Base-by-base conservation (phyloP, 2,888 invertebrate genomes). In the Nipponacmea schrenckii region DNA sequence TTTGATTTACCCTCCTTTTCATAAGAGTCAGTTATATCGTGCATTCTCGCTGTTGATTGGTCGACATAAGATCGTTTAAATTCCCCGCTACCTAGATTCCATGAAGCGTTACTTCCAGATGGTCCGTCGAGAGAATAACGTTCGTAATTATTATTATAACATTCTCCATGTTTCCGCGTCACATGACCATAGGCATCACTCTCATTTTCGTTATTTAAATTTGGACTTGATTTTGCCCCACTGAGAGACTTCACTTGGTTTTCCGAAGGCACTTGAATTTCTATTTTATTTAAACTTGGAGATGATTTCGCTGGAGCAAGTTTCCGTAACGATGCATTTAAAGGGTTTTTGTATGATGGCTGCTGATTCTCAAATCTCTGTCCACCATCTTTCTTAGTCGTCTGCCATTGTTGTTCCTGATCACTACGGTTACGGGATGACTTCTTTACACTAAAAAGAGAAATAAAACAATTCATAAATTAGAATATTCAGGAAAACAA, bases 251-350 rank as follows among this genome's bases (percentile, higher is more conserved):
- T 64, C 12, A 45, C 56, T 7, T 67, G 67, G 12, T 63, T 39
- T 15, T 44, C 64, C 62, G 64, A 63, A 2, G 64, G 46, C 39
- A 68, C 50, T 70, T 69, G 20, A 46, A 39, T 39, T 12, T 80
- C 79, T 0, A 78, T 72, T 63, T 79, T 75, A 62, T 76, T 77
- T 20, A 85, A 71, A 71, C 77, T 79, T 26, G 84, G 83, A 8
- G 84, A 78, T 10, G 83, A 84, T 73, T 80, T 83, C 15, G 83
- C 78, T 1, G 83, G 73, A 45, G 80, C 73, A 71, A 83, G 77
- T 64, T 76, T 81, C 64, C 72, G 66, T 24, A 65, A 44, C 14
- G 46, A 24, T 12, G 62, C 46, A 20, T 46, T 46, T 15, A 46
- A 26, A 62, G 62, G 68, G 24, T 62, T 46, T 24, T 46, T 63